Evolutionary conservation across 1,140 invertebrate species (phyloP), one percentile per base, ranked within the genome.

Genomic region (Drosophila rhopaloa): DNA sequence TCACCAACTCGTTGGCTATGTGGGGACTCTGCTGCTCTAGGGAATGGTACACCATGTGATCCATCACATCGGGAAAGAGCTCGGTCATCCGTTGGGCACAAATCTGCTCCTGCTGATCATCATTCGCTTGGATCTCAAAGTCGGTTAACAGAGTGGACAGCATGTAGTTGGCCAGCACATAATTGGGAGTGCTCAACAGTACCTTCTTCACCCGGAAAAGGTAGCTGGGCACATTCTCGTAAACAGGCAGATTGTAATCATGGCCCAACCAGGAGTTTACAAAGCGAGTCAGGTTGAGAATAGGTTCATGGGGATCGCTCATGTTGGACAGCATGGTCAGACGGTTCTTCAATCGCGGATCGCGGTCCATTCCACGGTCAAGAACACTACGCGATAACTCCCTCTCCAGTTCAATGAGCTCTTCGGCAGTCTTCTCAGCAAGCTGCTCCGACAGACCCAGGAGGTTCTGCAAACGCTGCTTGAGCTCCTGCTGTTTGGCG

Each of bases 81-180:
- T 53, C 24, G 0, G 67, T 55, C 1, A 89, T 91, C 14, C 70
- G 51, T 4, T 66, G 50, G 1, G 56, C 54, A 50, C 90, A 91
- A 7, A 63, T 43, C 16, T 61, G 53, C 29, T 71, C 53, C 44
- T 72, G 68, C 11, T 41, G n/a, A 3, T 5, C 27, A 19, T 73
- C 70, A 13, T 78, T 57, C 32, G 51, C 62, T 14, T 50, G 13
- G 1, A 56, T 95, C 41, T 53, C 56, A 10, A 82, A 91, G 19
- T 91, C 90, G 11, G 24, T 47, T 0, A 91, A 27, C 11, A 96
- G 94, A 44, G 95, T 85, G 94, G 95, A 96, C 1, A 96, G 90
- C 50, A 96, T 90, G 76, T 96, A 96, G 84, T 97, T 96, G 4
- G 95, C 94, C 27, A 96, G 78, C 0, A 93, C 84, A 58, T 92